Base-by-base conservation (phyloP, 2,797 vertebrate species). In the Molossus alvarezi region DNA sequence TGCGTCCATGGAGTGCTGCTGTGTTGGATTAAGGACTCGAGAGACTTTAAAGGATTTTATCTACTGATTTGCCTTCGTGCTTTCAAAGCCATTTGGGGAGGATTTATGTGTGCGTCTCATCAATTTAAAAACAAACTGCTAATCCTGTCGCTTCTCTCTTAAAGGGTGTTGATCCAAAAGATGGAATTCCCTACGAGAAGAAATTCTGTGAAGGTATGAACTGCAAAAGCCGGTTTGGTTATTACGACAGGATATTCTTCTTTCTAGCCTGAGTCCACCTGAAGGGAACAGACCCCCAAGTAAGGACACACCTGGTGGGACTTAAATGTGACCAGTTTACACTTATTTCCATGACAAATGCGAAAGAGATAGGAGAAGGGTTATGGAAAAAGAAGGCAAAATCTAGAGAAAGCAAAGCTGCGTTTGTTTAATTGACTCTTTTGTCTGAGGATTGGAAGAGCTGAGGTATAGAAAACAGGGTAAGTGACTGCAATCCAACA, bases 161-260 rank as follows among this genome's bases (percentile, higher is more conserved):
- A 94, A 97, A 99, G 99, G 99, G 99, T 1, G 82, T 98, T 76
- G 98, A 99, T 97, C 98, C 98, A 2, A 97, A 98, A 97, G 98
- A 99, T 53, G 98, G 98, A 82, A 96, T 98, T 94, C 98, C 99
- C 55, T 99, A 98, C 0, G 99, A 99, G 95, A 98, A 99, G 96
- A 99, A 99, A 94, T 98, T 98, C 97, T 99, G 99, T 96, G 98
- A 98, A 98, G 98, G 99, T 99, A 97, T 93, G 90, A 55, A 58
- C 8, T 69, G 41, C n/a, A 15, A 45, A 90, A 23, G 5, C 45
- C 23, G 45, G 15, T 27, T 41, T 64, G 53, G 45, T 71, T 75
- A n/a, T 48, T 21, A 62, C 4, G 45, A 6, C 5, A 85, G 57
- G 72, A n/a, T 11, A 37, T 60, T 87, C 33, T 75, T 94, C 41